These are phyloP conservation scores for Neoascia interrupta DNA, from an alignment of 2,888 invertebrate species.

Conservation along the genomic window DNA sequence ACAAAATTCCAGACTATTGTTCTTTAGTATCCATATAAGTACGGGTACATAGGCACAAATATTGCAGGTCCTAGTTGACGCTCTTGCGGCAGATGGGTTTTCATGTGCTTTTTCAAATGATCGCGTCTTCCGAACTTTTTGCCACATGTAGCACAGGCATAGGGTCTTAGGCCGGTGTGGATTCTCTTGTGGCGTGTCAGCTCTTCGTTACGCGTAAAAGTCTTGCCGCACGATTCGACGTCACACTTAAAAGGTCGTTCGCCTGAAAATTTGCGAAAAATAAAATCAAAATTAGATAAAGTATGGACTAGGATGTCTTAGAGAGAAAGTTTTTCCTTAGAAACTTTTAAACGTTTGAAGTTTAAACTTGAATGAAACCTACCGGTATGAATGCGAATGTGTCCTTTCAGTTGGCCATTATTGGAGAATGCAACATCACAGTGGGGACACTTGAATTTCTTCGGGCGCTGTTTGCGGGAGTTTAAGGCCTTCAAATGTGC, in stretches of 20 bases:
- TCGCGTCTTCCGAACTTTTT: conserved; percentile 96
- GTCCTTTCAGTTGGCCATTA: conserved; percentile 94
- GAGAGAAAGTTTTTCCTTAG: too few species aligned
- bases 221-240: conserved; percentile 91
- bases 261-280: conserved; percentile 83
- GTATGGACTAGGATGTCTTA: not conserved
- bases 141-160: conserved; percentile 91
- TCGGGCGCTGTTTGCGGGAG: conserved; percentile 89
- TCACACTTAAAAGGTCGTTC: conserved; percentile 94
- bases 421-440: conserved; percentile 96
- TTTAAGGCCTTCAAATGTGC: conserved; percentile 85
- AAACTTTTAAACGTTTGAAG: too few species aligned
- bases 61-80: conserved; percentile 84
- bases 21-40: conserved; percentile 82
- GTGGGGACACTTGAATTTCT: conserved; percentile 94
- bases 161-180: conserved; percentile 92
- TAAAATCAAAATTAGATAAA: conserved; percentile 13
- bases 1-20: conserved; percentile 42
- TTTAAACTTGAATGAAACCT: conserved; percentile 72
- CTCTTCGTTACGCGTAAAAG: conserved; percentile 95
- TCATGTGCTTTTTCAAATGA: conserved; percentile 95
- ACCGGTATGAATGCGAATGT: conserved; percentile 94
- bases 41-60: conserved; percentile 83
- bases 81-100: conserved; percentile 87
- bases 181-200: conserved; percentile 94